Evolutionary conservation across 2,888 invertebrate genomes (phyloP), one percentile per base, ranked within the genome.

Genomic region (Cataglyphis cursor): DNA sequence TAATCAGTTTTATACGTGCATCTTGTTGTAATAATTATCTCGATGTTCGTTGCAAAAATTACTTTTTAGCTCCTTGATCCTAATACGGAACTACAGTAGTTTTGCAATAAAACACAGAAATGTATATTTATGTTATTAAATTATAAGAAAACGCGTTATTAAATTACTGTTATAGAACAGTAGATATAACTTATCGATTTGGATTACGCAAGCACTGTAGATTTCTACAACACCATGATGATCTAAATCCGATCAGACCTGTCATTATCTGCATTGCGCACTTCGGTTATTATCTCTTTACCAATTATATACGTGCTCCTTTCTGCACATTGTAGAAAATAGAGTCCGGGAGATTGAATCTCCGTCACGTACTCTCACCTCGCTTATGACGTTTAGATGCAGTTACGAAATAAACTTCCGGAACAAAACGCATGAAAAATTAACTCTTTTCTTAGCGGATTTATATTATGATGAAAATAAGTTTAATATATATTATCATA

Each of bases 351-450:
- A 54, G 70, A 66, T 61, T 28, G 54, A 62, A 82, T 72, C 57
- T 82, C 82, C 59, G 82, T 76, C 64, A 54, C 65, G 75, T 66
- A 82, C 75, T 84, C 72, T 80, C 66, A 86, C 65, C 57, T 61
- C n/a, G 59, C 41, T 61, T 44, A 54, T 61, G 18, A 48, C 21
- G 76, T 68, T 78, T 21, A 44, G 31, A 31, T 21, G 18, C 10
- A 31, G 38, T 44, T 78, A 35, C 35, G 51, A 78, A 78, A 70
- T 70, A 21, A 70, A 78, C 28, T 78, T 78, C 78, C 78, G 72
- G 57, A 59, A 44, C 65, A 28, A 59, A 38, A 59, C 15, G 18
- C 9, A 12, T n/a, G 21, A 76, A 48, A 74, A 5, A 6, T 44
- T 72, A 54, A 21, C 10, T n/a, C 41, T 21, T 44, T 8, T 35